phyloP scores from a whole-genome alignment of 2,888 invertebrate genomes.

The Tromatobia lineatoria region DNA sequence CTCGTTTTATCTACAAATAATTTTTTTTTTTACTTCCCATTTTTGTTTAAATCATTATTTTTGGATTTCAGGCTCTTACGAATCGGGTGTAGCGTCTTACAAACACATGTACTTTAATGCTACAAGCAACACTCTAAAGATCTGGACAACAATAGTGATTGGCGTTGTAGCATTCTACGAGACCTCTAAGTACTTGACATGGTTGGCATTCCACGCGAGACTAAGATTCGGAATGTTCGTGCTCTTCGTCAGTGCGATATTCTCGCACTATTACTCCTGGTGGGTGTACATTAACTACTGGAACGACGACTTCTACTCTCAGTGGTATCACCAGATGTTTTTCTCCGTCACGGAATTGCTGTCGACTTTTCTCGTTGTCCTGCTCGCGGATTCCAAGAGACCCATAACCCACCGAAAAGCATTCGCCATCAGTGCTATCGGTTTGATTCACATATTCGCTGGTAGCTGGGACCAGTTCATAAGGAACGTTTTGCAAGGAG shows the following conservation, averaged over 20 bases:
- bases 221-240: conserved; percentile 88
- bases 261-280: conserved; percentile 90
- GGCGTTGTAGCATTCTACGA: conserved; percentile 88
- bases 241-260: conserved; percentile 88
- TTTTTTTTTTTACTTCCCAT: background rate
- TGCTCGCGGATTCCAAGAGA: conserved; percentile 87
- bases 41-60: background rate
- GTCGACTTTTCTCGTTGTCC: conserved; percentile 88
- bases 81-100: conserved; percentile 90
- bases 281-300: conserved; percentile 91
- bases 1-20: background rate
- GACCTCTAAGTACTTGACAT: conserved; percentile 87
- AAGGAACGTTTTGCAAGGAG: conserved; percentile 88
- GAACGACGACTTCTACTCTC: conserved; percentile 90
- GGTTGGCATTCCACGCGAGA: conserved; percentile 86
- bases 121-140: conserved; percentile 89
- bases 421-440: conserved; percentile 88
- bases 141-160: conserved; percentile 88
- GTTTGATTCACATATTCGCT: conserved; percentile 88
- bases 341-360: conserved; percentile 88
- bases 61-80: conserved; percentile 87
- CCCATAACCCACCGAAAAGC: conserved; percentile 87
- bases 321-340: conserved; percentile 90
- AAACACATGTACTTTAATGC: conserved; percentile 91
- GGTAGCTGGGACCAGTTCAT: conserved; percentile 90